Evolutionary conservation across 2,888 invertebrate species (phyloP), one percentile per base, ranked within the genome.

Genomic region (Hemaris fuciformis): DNA sequence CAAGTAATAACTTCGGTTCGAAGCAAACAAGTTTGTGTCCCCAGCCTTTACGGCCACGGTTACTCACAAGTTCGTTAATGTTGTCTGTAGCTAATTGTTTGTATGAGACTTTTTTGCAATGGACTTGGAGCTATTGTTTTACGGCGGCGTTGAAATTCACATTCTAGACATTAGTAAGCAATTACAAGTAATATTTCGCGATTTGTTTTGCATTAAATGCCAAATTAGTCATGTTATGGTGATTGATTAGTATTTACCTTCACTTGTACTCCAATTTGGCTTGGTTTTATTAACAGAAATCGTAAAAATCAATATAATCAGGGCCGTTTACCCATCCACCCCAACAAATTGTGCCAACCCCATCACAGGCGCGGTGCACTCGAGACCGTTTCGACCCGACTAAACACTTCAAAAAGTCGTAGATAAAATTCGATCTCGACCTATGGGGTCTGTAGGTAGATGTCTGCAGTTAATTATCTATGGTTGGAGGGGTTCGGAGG

Each of bases 381-480:
- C 76, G 70, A 81, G 77, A 73, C 70, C 73, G 74, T 71, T 71
- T 72, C 76, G 76, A 76, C 74, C 72, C 77, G 72, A 74, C 83
- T 81, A 79, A 76, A 77, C 78, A 81, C 80, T 89, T 87, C 84
- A 85, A 89, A 90, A 87, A 87, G 84, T 85, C 81, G 84, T 82
- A 84, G 85, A 83, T 86, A 87, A 88, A 89, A 86, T 87, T 89
- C 87, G 85, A 87, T 87, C 84, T 81, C 76, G 75, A 78, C 78
- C 84, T 69, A 69, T 64, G 66, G 59, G 73, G 82, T 78, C 83
- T 75, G 84, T 84, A 85, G 85, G 84, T 90, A 89, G 27, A 46
- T 46, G 46, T 88, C 89, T 90, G 87, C 87, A 90, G 91, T 91
- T 91, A 91, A 91, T 91, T 91, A 90, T 89, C 90, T 88, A 74